Evolutionary conservation across 2,888 invertebrate species (phyloP).

Genomic region (Rotaria sp.): DNA sequence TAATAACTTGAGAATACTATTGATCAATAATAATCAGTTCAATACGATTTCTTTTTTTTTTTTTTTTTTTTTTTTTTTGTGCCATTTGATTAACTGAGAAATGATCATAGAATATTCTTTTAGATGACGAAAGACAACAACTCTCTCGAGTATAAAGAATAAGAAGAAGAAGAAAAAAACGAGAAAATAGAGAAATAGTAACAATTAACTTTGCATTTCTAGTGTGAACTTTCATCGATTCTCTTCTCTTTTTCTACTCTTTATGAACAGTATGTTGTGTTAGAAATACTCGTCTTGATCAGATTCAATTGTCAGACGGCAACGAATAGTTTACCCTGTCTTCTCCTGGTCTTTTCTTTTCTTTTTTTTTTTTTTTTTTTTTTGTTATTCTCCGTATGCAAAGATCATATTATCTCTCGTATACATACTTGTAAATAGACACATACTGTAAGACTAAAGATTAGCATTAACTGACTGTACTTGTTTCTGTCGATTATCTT

Average conservation of each 20-base stretch:
- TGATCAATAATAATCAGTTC: not conserved
- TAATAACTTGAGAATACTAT: not conserved
- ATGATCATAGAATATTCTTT: not conserved
- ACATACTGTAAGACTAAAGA: not conserved
- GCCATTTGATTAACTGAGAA: not conserved
- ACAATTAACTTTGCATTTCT: slow-evolving; percentile 25
- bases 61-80: not conserved
- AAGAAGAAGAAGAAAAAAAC: slow-evolving; percentile 3
- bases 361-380: not conserved
- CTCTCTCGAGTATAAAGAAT: not conserved
- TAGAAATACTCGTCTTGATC: slow-evolving; percentile 9
- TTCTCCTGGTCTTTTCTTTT: not conserved
- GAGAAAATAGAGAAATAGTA: not conserved
- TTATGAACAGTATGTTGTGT: not conserved
- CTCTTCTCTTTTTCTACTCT: not conserved
- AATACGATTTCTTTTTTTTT: not conserved
- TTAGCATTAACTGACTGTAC: not conserved
- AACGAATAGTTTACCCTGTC: not conserved
- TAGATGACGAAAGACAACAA: not conserved
- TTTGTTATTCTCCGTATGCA: not conserved
- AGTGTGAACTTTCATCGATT: not conserved
- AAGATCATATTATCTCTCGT: not conserved
- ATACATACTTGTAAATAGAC: slow-evolving; percentile 1
- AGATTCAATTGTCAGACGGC: slow-evolving; percentile 7
- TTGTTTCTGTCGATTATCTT: slow-evolving; percentile 6